Evolutionary conservation across 2,113 vertebrate species (phyloP).

Genomic region (Mungos mungo): DNA sequence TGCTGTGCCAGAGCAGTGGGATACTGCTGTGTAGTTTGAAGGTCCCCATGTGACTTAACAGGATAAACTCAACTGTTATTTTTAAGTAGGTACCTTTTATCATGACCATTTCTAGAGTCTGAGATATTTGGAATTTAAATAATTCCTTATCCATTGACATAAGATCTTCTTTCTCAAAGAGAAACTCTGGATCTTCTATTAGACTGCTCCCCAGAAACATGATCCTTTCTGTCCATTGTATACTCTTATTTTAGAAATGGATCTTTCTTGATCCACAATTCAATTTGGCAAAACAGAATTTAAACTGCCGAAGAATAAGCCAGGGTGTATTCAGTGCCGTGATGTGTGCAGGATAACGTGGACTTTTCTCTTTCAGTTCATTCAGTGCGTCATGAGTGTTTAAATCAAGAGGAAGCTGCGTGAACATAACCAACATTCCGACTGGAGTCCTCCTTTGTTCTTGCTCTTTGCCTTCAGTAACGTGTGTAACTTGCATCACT

Average conservation of each 20-base stretch:
- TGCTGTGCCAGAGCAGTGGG: neutral
- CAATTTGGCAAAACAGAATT: neutral
- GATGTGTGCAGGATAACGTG: neutral
- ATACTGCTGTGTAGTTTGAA: neutral
- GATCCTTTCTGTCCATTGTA: neutral
- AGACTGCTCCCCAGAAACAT: neutral
- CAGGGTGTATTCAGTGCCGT: neutral
- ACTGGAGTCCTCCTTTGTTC: constrained; percentile 52
- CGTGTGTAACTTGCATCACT: neutral
- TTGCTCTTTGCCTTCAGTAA: neutral
- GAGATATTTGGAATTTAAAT: neutral
- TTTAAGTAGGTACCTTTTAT: neutral
- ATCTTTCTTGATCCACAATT: neutral
- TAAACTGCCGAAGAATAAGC: neutral
- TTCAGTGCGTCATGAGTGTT: constrained; percentile 88
- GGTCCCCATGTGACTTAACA: neutral
- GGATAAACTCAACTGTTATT: neutral
- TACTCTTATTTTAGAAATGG: neutral
- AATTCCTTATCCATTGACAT: neutral
- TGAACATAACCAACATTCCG: constrained; percentile 72
- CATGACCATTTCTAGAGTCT: neutral
- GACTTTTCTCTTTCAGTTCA: constrained; percentile 84
- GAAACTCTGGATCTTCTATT: neutral
- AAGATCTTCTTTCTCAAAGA: neutral
- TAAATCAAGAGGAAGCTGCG: constrained; percentile 59